phyloP scores from a whole-genome alignment of 2,797 vertebrate species.

The Tinamus major region DNA sequence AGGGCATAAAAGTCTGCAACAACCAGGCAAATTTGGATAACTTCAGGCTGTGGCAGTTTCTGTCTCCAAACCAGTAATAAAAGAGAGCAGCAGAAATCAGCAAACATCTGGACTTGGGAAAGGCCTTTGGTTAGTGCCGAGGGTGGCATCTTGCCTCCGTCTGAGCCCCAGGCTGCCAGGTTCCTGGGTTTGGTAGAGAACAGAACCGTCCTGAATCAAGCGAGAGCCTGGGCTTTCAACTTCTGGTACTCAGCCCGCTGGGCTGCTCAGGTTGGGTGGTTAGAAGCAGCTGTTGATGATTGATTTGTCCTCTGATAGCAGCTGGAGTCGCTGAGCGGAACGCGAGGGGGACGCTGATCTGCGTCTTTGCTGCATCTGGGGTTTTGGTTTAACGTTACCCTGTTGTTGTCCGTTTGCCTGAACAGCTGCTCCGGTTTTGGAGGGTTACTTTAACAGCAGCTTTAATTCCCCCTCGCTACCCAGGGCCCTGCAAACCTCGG shows the following conservation, averaged over 20 bases:
- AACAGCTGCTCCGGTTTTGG: conserved; percentile 53
- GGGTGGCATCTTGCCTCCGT: neutral
- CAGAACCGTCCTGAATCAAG: neutral
- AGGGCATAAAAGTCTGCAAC: neutral
- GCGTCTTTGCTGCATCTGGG: neutral
- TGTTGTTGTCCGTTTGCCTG: neutral
- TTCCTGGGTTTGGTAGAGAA: conserved; percentile 28
- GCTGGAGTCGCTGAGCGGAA: neutral
- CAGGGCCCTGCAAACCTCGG: neutral
- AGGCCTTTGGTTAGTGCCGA: conserved; percentile 60
- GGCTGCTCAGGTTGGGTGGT: neutral
- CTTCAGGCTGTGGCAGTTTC: conserved; percentile 28
- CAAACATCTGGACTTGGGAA: conserved; percentile 51
- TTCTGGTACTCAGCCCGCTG: neutral
- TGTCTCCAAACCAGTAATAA: conserved; percentile 43
- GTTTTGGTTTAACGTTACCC: conserved; percentile 59
- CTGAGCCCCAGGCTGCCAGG: conserved; percentile 47
- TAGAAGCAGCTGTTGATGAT: neutral
- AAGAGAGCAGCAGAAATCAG: conserved; percentile 36
- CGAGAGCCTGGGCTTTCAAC: conserved; percentile 1
- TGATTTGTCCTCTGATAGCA: conserved; percentile 1
- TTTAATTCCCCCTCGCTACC: conserved; percentile 35
- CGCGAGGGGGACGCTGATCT: neutral
- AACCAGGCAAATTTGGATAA: neutral
- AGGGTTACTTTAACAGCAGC: conserved; percentile 56